These are phyloP conservation scores for Erebia epiphron DNA, from an alignment of 2,888 invertebrate genomes.

Conservation along the genomic window DNA sequence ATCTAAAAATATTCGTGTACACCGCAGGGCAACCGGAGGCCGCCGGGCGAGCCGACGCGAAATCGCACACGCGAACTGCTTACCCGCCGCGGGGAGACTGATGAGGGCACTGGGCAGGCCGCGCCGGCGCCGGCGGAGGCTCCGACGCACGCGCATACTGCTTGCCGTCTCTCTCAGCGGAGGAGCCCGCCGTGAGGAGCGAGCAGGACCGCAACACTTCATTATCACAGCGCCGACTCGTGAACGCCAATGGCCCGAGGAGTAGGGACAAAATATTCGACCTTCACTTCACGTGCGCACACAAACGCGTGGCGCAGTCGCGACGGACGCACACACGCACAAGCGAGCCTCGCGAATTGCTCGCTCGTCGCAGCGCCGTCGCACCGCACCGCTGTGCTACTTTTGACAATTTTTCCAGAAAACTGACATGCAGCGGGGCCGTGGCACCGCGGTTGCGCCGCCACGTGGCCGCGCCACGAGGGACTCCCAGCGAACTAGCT, in stretches of 20 bases:
- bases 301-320: constrained; percentile 61
- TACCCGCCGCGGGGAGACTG: constrained; percentile 82
- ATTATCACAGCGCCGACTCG: constrained; percentile 79
- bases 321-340: constrained; percentile 67
- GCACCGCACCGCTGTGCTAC: constrained; percentile 70
- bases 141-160: constrained; percentile 75
- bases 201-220: constrained; percentile 72
- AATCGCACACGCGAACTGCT: constrained; percentile 78
- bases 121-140: constrained; percentile 77
- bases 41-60: constrained; percentile 63
- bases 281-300: constrained; percentile 80
- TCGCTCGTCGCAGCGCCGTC: constrained; percentile 52
- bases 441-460: constrained; percentile 60
- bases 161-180: constrained; percentile 67
- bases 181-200: constrained; percentile 51
- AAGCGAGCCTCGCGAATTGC: constrained; percentile 49
- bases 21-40: constrained; percentile 63
- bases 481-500: constrained; percentile 36
- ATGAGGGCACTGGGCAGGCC: constrained; percentile 81
- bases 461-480: constrained; percentile 63
- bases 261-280: constrained; percentile 82
- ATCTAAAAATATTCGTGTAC: constrained; percentile 82
- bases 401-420: constrained; percentile 82
- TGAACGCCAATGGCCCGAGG: constrained; percentile 82
- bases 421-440: constrained; percentile 75